Base-by-base conservation (phyloP, 35 echinoderm and acorn worm species). In the Eucidaris tribuloides region DNA sequence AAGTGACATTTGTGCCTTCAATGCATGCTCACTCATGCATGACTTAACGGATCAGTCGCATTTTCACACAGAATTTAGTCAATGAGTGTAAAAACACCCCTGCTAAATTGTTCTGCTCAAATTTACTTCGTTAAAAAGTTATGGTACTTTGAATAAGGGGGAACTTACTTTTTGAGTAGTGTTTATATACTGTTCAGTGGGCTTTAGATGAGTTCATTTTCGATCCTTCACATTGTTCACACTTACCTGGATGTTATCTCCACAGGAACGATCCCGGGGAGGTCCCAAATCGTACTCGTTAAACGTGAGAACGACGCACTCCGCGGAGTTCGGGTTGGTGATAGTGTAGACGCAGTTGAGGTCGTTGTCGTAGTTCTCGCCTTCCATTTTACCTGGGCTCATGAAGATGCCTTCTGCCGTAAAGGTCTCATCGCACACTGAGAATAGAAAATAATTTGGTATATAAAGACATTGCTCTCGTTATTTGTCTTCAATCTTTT, bases 271-370 rank as follows among this genome's bases (percentile, higher is more conserved):
- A 5, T 43, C 40, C 20, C 33, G 23, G 36, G 66, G 66, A 7
- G 28, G 7, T 40, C 66, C 66, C 7, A 72, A 39, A 20, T 71
- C 82, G 32, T 70, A 84, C 40, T 30, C 29, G 45, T 48, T 31
- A 20, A 84, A 84, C 1, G 64, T 32, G 64, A 84, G 24, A 5
- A 30, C 39, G 23, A 84, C 38, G 62, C 82, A 84, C 35, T 49
- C 82, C 7, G 25, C 42, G 22, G 23, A 31, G 42, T 84, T 52
- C 25, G 61, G 61, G 30, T 70, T 68, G 0, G 44, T 3, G 60
- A 68, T 48, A 27, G 65, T 71, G 43, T 31, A 84, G 23, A 45
- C 29, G 29, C 64, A 84, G 61, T 84, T 36, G 2, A 70, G 82
- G 18, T 45, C 19, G n/a, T 30, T 71, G 27, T 48, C 34, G 42